A percentile compares a stretch with the other conserved stretches of the same genome.
These are phyloP conservation scores for Ibidorhyncha struthersii DNA, from an alignment of 2,113 vertebrate species.

Conservation along the genomic window DNA sequence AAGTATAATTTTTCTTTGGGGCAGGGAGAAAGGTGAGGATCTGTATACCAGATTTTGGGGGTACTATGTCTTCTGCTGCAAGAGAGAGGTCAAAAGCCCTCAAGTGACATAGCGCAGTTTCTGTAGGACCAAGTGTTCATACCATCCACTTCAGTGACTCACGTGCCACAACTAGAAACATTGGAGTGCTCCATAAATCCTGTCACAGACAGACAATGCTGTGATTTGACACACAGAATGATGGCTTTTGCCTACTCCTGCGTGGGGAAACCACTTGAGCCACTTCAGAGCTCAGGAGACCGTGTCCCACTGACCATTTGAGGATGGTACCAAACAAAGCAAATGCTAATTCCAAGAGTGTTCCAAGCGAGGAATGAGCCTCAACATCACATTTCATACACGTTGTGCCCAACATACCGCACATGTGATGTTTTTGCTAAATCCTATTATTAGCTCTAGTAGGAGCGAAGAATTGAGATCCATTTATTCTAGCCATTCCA, in stretches of 20 bases:
- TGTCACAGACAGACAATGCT: neutral
- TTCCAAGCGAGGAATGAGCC: neutral
- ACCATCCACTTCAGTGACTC: neutral
- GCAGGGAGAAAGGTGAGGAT: neutral
- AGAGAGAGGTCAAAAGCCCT: neutral
- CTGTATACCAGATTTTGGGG: neutral
- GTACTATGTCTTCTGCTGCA: neutral
- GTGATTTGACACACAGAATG: neutral
- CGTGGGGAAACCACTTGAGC: fast-evolving
- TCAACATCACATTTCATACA: neutral
- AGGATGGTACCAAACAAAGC: neutral
- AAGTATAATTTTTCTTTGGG: neutral
- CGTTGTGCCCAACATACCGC: neutral
- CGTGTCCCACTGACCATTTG: neutral
- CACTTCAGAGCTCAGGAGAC: neutral
- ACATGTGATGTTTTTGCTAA: neutral
- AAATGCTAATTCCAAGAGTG: fast-evolving
- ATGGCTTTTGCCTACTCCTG: neutral
- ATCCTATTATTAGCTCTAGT: neutral
- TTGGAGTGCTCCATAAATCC: neutral
- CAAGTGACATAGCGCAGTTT: neutral
- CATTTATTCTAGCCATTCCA: neutral
- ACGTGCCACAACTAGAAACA: neutral
- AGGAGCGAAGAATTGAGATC: neutral
- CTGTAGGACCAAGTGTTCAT: neutral